Conservation (phyloP, 2,888 invertebrate species). For the Megaustenia siamemsis region DNA sequence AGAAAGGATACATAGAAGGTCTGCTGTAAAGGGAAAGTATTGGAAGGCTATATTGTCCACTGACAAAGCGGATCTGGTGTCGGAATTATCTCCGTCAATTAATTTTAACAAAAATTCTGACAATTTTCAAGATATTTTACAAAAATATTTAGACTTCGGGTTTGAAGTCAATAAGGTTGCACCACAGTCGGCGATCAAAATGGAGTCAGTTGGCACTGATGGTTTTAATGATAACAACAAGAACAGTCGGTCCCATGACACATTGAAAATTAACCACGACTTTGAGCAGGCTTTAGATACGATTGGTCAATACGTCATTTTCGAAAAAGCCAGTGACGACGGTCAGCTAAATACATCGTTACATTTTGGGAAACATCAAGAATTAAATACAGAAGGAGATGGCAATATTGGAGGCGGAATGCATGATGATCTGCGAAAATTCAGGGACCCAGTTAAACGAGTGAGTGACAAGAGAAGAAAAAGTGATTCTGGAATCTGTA, state of each 20-base stretch:
- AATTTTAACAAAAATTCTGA: not conserved
- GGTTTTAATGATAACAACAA: not conserved
- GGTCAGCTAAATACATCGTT: not conserved
- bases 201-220: not conserved
- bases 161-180: not conserved
- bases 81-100: not conserved
- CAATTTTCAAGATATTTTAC: not conserved
- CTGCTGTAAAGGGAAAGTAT: not conserved
- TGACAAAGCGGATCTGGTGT: not conserved
- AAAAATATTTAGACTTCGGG: not conserved
- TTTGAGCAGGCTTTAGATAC: not conserved
- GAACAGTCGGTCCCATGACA: not conserved
- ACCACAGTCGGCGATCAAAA: not conserved
- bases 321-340: not conserved
- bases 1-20: not conserved
- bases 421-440: not conserved
- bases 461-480: not conserved
- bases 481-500: not conserved
- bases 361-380: not conserved
- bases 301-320: not conserved
- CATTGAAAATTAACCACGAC: not conserved
- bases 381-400: not conserved
- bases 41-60: not conserved
- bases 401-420: not conserved
- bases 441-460: not conserved